These are phyloP conservation scores for Falco punctatus DNA, from an alignment of 2,113 vertebrate species.

Conservation along the genomic window DNA sequence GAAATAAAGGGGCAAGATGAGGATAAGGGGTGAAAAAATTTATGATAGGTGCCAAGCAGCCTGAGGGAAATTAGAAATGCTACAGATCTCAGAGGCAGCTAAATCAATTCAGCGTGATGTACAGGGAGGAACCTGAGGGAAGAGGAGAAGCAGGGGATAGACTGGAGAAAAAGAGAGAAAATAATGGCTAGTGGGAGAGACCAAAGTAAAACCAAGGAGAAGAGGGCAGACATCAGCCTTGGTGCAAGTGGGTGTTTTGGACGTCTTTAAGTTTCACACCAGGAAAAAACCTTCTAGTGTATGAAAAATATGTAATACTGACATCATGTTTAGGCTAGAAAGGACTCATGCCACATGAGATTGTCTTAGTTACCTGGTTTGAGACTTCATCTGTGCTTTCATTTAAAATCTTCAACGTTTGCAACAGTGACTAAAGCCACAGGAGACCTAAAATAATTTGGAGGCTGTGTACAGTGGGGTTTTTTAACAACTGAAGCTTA, in stretches of 20 bases:
- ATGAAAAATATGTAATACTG: not conserved
- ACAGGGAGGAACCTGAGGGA: not conserved
- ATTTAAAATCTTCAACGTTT: slow-evolving; percentile 28
- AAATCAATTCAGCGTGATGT: slow-evolving; percentile 58
- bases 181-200: not conserved
- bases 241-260: not conserved
- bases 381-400: slow-evolving; percentile 21
- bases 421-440: slow-evolving; percentile 7
- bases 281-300: not conserved
- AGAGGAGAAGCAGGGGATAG: not conserved
- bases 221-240: not conserved
- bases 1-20: slow-evolving; percentile 58
- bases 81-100: slow-evolving; percentile 60
- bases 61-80: slow-evolving; percentile 68
- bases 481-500: slow-evolving; percentile 66
- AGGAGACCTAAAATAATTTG: slow-evolving; percentile 43
- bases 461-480: slow-evolving; percentile 37
- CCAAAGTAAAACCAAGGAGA: not conserved
- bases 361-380: slow-evolving; percentile 36
- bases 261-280: not conserved
- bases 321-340: slow-evolving; percentile 27
- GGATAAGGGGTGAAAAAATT: slow-evolving; percentile 66
- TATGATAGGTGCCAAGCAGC: slow-evolving; percentile 64
- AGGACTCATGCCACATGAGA: not conserved
- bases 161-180: not conserved